Percentiles rank a stretch among this genome's conserved stretches.
Conservation (phyloP, 2,113 vertebrate species). For the Rhombomys opimus region DNA sequence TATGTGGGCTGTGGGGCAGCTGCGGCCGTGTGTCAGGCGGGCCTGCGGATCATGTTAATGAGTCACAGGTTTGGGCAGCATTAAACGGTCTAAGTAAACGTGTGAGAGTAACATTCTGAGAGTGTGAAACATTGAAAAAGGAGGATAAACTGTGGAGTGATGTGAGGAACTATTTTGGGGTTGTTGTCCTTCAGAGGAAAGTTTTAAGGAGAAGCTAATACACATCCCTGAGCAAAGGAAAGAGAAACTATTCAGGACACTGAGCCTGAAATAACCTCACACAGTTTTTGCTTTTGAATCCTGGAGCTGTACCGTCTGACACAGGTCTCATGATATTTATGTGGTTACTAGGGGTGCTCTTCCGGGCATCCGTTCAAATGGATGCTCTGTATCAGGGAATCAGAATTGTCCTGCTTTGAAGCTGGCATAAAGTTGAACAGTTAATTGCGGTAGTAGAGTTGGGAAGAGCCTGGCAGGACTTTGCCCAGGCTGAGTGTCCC, state of each 20-base stretch:
- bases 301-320: neutral
- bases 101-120: slow-evolving; percentile 65
- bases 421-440: neutral
- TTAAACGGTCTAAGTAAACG: slow-evolving; percentile 61
- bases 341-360: neutral
- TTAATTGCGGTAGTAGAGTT: neutral
- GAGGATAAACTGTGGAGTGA: slow-evolving; percentile 71
- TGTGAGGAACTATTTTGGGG: slow-evolving; percentile 71
- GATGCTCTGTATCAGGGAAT: slow-evolving; percentile 32
- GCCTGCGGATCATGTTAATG: slow-evolving; percentile 60
- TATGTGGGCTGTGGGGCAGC: neutral
- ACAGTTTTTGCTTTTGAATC: slow-evolving; percentile 35
- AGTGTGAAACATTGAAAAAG: slow-evolving; percentile 72
- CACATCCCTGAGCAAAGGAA: neutral
- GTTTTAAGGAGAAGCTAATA: slow-evolving; percentile 60
- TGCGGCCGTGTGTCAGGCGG: neutral
- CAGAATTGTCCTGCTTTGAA: neutral
- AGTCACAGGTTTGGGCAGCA: slow-evolving; percentile 65
- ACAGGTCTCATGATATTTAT: neutral
- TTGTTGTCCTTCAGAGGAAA: slow-evolving; percentile 73
- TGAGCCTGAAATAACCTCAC: neutral
- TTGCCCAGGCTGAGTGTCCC: neutral
- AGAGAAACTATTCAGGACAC: slow-evolving; percentile 35
- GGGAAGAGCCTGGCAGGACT: neutral
- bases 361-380: neutral